Evolutionary conservation across 1,140 invertebrate species (phyloP).

Genomic region (Saccostrea cuccullata): DNA sequence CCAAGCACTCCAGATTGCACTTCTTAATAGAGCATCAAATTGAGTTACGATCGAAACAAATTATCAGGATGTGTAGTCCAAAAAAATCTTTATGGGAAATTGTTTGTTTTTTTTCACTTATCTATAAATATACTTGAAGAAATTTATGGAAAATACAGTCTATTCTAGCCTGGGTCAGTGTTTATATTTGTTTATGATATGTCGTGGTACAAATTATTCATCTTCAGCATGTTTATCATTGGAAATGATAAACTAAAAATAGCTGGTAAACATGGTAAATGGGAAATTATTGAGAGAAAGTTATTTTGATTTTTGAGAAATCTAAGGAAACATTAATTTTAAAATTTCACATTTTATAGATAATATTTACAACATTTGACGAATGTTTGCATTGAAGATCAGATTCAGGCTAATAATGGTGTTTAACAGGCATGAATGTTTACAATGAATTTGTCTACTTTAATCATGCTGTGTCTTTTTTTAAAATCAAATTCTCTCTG

Average conservation of each 20-base stretch:
- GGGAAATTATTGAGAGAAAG: not conserved
- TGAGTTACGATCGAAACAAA: not conserved
- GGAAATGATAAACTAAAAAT: not conserved
- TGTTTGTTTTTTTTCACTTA: not conserved
- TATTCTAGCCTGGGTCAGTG: not conserved
- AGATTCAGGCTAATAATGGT: not conserved
- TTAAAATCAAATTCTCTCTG: too few relatives aligned
- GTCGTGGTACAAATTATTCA: too few relatives aligned
- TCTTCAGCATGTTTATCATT: not conserved
- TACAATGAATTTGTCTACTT: not conserved
- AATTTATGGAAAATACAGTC: not conserved
- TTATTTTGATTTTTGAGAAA: not conserved
- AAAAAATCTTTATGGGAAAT: not conserved
- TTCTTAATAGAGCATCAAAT: not conserved
- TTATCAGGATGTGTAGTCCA: not conserved
- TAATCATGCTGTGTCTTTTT: too few relatives aligned
- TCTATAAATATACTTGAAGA: not conserved
- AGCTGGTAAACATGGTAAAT: not conserved
- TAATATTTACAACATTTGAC: not conserved
- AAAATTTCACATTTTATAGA: not conserved
- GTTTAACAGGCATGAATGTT: not conserved
- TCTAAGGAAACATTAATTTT: not conserved
- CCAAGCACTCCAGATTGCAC: not conserved
- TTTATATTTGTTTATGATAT: not conserved
- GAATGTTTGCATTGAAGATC: not conserved